Evolutionary conservation across 1,140 invertebrate genomes (phyloP), one percentile per base, ranked within the genome.

Genomic region (Colletes latitarsis): DNA sequence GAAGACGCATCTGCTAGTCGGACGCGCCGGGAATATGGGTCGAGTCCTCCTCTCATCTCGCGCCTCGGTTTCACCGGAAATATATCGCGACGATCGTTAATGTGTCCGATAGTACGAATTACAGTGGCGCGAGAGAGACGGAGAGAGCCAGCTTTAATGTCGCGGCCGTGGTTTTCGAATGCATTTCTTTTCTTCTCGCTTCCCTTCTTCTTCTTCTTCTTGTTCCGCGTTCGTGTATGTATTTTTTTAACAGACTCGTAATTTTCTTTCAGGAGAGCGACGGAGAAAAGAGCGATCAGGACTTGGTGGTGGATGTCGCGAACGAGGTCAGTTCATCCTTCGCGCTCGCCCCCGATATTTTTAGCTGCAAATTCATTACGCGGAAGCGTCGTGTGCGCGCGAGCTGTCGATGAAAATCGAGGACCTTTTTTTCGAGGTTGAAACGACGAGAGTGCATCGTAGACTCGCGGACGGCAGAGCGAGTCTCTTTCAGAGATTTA

Each of bases 271-370:
- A 96, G 96, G 96, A 96, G 72, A 96, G 96, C 92, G 96, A 97
- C 90, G 96, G 95, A 4, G 96, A 97, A 89, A 96, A 96, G 90
- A 97, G 96, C 92, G 96, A 97, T 90, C 96, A 98, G 93, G 97
- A 98, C 89, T 93, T 98, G 74, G 97, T 98, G 67, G 98, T 98
- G 41, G 98, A 98, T 93, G 97, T 98, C 66, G 97, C 97, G 57
- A 97, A 97, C 90, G 97, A 98, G 94, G 97, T 96, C 91, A 92
- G 89, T 82, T 57, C 21, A 66, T 57, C 15, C 15, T 73, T 30
- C 81, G 70, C 10, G 21, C 12, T 8, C 17, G 14, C 21, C 53
- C 30, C 6, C 76, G 14, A 63, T 66, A 57, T 57, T 49, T 66
- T 64, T 72, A 63, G 30, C 19, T 6, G 5, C n/a, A 39, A 63